phyloP scores from a whole-genome alignment of 2,113 vertebrate genomes.

The Oceanites oceanicus region DNA sequence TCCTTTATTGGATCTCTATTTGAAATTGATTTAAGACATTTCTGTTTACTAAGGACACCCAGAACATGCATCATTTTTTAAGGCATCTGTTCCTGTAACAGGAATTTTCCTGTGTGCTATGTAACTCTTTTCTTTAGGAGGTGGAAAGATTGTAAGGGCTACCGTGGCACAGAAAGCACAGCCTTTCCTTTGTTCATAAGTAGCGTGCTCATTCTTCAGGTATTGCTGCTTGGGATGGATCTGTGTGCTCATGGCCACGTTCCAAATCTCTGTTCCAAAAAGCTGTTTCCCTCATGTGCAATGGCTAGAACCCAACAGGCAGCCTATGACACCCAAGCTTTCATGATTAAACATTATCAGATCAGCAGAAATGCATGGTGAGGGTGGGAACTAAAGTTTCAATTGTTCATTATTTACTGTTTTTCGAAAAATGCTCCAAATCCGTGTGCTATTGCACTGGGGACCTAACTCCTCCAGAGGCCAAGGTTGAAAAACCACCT shows the following conservation, averaged over 20 bases:
- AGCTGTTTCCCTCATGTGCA: background rate
- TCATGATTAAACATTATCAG: background rate
- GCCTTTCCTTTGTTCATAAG: background rate
- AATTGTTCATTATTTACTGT: background rate
- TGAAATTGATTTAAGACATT: background rate
- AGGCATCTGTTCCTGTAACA: background rate
- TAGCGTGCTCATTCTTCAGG: rapidly evolving
- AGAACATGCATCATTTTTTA: background rate
- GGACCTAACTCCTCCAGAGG: background rate
- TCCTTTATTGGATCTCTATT: background rate
- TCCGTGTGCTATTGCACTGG: background rate
- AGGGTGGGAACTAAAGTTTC: background rate
- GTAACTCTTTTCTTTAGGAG: background rate
- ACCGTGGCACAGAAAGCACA: background rate
- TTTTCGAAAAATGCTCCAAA: background rate
- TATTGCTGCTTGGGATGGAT: background rate
- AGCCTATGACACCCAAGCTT: background rate
- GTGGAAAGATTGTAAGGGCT: background rate
- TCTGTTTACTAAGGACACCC: background rate
- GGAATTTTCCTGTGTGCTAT: background rate
- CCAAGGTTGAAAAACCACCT: background rate
- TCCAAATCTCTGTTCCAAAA: background rate
- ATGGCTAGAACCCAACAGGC: background rate
- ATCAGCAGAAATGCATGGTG: background rate
- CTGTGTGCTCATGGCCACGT: rapidly evolving